Conservation (phyloP, 2,113 vertebrate species). For the Pseudorasbora parva region DNA sequence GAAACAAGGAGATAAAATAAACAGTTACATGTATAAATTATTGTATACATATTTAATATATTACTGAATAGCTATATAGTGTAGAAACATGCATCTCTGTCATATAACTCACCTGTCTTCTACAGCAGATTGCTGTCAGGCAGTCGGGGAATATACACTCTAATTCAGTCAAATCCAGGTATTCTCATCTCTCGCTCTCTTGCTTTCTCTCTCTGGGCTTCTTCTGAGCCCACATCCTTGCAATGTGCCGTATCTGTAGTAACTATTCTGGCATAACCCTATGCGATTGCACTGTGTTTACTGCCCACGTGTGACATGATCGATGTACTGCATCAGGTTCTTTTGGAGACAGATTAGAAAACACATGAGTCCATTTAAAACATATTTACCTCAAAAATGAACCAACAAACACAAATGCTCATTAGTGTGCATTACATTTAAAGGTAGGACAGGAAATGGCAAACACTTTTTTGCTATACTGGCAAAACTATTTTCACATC, state of each 20-base stretch:
- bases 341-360: background rate
- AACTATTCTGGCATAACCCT: slow-evolving; percentile 2
- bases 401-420: too few relatives aligned
- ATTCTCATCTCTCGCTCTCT: slow-evolving; percentile 3
- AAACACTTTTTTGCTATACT: background rate
- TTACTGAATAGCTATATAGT: background rate
- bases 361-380: background rate
- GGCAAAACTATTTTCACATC: too few relatives aligned
- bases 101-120: slow-evolving; percentile 32
- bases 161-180: slow-evolving; percentile 15
- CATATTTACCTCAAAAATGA: background rate
- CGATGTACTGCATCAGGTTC: background rate
- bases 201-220: background rate
- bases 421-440: too few relatives aligned
- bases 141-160: background rate
- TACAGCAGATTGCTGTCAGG: slow-evolving; percentile 8
- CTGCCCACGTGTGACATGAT: slow-evolving; percentile 24
- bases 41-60: background rate
- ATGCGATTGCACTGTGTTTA: background rate
- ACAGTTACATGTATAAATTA: background rate
- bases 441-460: background rate
- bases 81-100: background rate
- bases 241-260: slow-evolving; percentile 12
- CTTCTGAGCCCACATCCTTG: slow-evolving; percentile 5
- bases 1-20: background rate